Evolutionary conservation across 2,113 vertebrate genomes (phyloP).

Genomic region (Petrocephalus zakoni): DNA sequence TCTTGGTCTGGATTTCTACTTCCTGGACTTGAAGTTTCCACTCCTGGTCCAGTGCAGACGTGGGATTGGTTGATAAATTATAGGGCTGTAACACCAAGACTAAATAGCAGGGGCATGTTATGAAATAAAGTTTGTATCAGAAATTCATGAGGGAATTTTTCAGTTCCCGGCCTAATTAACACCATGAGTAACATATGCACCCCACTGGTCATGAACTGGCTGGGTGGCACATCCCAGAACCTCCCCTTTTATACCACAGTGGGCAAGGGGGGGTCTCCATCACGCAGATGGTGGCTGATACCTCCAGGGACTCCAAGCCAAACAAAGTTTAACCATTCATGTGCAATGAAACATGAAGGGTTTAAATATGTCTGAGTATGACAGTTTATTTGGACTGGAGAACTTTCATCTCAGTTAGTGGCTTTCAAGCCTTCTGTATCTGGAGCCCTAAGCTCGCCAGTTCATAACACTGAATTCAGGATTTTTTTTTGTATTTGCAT

Average conservation of each 20-base stretch:
- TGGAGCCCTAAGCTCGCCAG: not conserved
- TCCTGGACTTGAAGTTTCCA: not conserved
- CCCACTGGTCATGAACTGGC: not conserved
- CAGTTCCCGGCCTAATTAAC: not conserved
- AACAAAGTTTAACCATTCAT: conserved; percentile 2
- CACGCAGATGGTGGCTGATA: not conserved
- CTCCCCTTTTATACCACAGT: not conserved
- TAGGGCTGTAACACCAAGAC: not conserved
- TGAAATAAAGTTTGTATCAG: not conserved
- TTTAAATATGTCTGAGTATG: not conserved
- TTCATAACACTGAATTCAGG: not conserved
- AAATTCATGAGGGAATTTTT: not conserved
- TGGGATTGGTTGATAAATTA: not conserved
- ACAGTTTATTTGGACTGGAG: not conserved
- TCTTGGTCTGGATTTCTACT: not conserved
- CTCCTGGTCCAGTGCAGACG: not conserved
- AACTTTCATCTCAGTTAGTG: not conserved
- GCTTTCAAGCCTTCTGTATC: not conserved
- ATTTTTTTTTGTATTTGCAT: not conserved
- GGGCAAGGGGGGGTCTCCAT: not conserved
- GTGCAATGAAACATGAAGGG: not conserved
- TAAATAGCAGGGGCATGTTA: not conserved
- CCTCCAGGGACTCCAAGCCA: not conserved
- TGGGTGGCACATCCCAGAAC: not conserved
- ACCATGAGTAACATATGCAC: too few relatives aligned